Conservation (phyloP, 2,888 invertebrate genomes). For the Drosophila macrothrix region DNA sequence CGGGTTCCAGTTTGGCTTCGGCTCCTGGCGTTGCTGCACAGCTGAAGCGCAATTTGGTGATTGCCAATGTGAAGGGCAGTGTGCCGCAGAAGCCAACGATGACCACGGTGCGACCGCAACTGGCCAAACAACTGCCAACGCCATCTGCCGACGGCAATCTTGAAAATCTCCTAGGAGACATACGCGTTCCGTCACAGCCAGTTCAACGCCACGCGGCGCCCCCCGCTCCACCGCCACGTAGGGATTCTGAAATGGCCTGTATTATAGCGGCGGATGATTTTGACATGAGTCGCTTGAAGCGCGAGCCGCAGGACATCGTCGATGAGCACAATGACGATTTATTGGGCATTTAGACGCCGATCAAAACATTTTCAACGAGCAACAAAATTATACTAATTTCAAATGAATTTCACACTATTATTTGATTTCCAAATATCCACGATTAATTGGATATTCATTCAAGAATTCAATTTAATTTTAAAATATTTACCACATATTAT, state of each 20-base stretch:
- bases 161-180: conserved; percentile 39
- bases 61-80: conserved; percentile 51
- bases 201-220: background rate
- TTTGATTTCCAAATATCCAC: background rate
- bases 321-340: conserved; percentile 59
- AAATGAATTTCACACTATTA: background rate
- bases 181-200: background rate
- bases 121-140: background rate
- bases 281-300: conserved; percentile 57
- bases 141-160: conserved; percentile 14
- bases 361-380: background rate
- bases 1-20: too few species aligned
- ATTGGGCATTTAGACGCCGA: conserved; percentile 54
- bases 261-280: conserved; percentile 70
- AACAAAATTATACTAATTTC: background rate
- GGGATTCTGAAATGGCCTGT: conserved; percentile 53
- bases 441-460: background rate
- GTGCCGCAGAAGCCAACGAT: conserved; percentile 1
- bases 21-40: background rate
- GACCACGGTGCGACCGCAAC: background rate
- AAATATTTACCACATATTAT: background rate
- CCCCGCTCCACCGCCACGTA: background rate
- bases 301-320: conserved; percentile 58
- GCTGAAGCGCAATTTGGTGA: conserved; percentile 52
- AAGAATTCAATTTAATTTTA: too few species aligned